A percentile compares a stretch with the other conserved stretches of the same genome.
phyloP scores from a whole-genome alignment of 30 jellyfish, hydroid and myxozoan genomes.

The Aurelia aurita complex sp. Pacific region DNA sequence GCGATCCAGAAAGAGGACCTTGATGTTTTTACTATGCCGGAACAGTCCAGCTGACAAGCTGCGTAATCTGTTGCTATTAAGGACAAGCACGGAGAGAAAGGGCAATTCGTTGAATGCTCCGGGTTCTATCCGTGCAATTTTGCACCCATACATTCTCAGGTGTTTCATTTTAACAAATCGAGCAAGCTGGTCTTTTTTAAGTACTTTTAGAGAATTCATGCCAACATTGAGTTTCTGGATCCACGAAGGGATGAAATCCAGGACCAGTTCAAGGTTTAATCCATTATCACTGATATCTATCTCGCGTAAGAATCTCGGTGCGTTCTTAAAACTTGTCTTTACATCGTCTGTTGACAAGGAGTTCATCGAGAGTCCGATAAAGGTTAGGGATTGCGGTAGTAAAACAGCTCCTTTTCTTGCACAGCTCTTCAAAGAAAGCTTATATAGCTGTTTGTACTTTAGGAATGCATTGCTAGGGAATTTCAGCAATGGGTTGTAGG shows the following conservation, averaged over 20 bases:
- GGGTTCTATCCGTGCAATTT: not conserved
- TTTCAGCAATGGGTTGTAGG: slow-evolving; percentile 15
- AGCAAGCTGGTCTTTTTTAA: slow-evolving; percentile 6
- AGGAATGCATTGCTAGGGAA: slow-evolving; percentile 10
- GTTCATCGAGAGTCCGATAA: not conserved
- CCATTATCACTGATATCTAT: not conserved
- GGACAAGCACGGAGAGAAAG: not conserved
- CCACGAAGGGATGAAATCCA: slow-evolving; percentile 23
- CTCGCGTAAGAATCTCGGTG: not conserved
- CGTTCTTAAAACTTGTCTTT: not conserved
- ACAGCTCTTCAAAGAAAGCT: slow-evolving; percentile 14
- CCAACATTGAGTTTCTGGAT: not conserved
- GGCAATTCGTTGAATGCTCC: not conserved
- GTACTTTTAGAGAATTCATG: slow-evolving; percentile 2
- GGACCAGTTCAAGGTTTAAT: not conserved
- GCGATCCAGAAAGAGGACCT: not conserved
- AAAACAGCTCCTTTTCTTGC: too few relatives aligned
- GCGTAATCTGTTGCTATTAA: not conserved
- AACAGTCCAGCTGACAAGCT: slow-evolving; percentile 9
- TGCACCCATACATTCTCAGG: slow-evolving; percentile 1
- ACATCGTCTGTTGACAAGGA: not conserved
- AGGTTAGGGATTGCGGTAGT: slow-evolving; percentile 2
- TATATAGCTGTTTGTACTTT: slow-evolving; percentile 18
- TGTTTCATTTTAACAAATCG: not conserved
- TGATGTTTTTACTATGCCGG: not conserved